Percentiles rank a stretch among this genome's conserved stretches.
phyloP scores from a whole-genome alignment of 2,113 vertebrate genomes.

The Syrrhaptes paradoxus region DNA sequence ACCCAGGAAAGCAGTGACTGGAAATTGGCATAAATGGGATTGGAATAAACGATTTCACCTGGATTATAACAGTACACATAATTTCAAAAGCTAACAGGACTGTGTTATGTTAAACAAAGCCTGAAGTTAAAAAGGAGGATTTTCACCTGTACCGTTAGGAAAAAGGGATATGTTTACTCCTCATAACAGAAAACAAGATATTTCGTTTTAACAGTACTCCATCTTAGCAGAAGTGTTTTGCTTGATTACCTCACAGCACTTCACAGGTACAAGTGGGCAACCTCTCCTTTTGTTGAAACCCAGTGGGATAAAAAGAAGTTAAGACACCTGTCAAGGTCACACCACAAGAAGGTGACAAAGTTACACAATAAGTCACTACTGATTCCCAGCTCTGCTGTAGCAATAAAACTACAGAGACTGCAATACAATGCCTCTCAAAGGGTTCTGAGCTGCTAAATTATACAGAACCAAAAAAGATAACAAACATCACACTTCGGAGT shows the following conservation, averaged over 20 bases:
- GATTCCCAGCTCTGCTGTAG: not conserved
- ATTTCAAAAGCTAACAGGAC: not conserved
- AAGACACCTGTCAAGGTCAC: conserved; percentile 22
- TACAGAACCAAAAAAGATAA: not conserved
- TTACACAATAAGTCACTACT: not conserved
- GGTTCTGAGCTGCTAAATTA: not conserved
- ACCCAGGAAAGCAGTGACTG: not conserved
- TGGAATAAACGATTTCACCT: not conserved
- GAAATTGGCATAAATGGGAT: not conserved
- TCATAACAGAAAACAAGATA: not conserved
- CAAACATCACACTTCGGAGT: not conserved
- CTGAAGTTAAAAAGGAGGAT: not conserved
- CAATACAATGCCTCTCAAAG: not conserved
- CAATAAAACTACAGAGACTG: not conserved
- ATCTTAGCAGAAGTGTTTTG: not conserved
- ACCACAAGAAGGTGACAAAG: not conserved
- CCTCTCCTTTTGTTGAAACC: not conserved
- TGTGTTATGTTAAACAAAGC: not conserved
- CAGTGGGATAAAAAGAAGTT: not conserved
- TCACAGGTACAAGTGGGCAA: not conserved
- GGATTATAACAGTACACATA: not conserved
- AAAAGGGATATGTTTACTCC: not conserved
- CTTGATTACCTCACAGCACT: not conserved
- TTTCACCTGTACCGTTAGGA: not conserved
- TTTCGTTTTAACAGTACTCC: not conserved